Evolutionary conservation across 2,113 vertebrate genomes (phyloP).

Genomic region (Uria lomvia): DNA sequence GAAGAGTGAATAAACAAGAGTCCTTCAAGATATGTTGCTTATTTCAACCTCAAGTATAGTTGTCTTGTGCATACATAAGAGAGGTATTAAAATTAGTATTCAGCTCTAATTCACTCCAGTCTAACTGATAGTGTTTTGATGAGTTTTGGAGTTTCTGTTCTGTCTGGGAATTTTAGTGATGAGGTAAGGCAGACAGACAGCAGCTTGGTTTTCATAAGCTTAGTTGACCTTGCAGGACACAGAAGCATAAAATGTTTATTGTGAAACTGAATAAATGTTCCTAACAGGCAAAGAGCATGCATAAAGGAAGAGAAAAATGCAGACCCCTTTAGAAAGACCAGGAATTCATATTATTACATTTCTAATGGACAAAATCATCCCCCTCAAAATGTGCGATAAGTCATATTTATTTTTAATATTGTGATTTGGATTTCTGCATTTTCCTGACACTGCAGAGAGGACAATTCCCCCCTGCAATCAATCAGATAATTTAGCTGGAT

Average conservation of each 20-base stretch:
- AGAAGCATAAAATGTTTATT: constrained; percentile 24
- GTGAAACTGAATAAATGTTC: not conserved
- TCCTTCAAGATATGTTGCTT: constrained; percentile 33
- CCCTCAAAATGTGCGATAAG: not conserved
- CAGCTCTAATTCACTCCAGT: constrained; percentile 11
- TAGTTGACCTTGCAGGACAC: constrained; percentile 46
- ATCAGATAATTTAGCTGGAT: not conserved
- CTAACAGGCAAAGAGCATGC: not conserved
- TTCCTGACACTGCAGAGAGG: not conserved
- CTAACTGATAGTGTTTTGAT: constrained; percentile 52
- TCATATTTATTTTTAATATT: not conserved
- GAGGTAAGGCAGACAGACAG: constrained; percentile 28
- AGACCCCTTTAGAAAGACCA: not conserved
- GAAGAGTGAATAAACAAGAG: constrained; percentile 57
- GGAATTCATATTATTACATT: not conserved
- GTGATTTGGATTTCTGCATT: not conserved
- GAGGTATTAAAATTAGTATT: constrained; percentile 49
- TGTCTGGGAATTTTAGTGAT: constrained; percentile 53
- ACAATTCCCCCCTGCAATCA: not conserved
- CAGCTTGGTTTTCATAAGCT: constrained; percentile 43
- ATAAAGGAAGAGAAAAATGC: not conserved
- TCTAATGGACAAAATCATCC: not conserved
- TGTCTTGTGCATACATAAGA: constrained; percentile 22
- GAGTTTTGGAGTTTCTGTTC: constrained; percentile 50
- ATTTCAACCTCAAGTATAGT: constrained; percentile 35